Evolutionary conservation across 1,140 invertebrate genomes (phyloP).

Genomic region (Solenopsis fugax): DNA sequence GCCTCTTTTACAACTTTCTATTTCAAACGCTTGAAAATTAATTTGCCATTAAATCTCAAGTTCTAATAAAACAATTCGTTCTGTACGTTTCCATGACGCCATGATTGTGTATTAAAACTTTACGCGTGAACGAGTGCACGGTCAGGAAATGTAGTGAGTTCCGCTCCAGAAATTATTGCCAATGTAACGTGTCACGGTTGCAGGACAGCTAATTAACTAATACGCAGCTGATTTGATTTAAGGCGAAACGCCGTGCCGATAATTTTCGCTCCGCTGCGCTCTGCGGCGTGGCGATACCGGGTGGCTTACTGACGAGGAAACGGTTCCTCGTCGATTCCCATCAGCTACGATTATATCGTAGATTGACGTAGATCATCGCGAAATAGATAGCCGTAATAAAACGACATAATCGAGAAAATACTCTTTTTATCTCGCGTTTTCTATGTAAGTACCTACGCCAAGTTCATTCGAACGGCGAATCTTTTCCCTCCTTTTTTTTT

Average conservation of each 20-base stretch:
- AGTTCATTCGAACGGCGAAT: too few species aligned
- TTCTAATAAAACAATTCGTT: neutral
- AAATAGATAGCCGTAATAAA: neutral
- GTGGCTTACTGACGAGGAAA: neutral
- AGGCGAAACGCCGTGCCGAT: constrained; percentile 25
- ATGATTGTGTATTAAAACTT: constrained; percentile 2
- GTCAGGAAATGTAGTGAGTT: constrained; percentile 16
- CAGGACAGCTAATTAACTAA: constrained; percentile 52
- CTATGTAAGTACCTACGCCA: too few species aligned
- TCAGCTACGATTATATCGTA: neutral
- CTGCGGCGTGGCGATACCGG: neutral
- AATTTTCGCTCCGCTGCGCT: constrained; percentile 46
- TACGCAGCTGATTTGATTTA: constrained; percentile 50
- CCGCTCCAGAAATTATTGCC: constrained; percentile 59
- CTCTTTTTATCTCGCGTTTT: neutral
- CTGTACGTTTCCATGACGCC: neutral
- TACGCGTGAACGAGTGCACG: constrained; percentile 24
- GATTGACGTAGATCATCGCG: neutral
- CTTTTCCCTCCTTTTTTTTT: neutral
- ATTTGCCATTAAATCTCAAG: neutral
- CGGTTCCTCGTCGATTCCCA: neutral
- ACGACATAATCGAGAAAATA: neutral
- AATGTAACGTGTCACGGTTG: constrained; percentile 38
- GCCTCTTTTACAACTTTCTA: neutral
- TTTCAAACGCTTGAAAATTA: neutral